Percentiles rank a stretch among this genome's conserved stretches.
phyloP scores from a whole-genome alignment of 2,113 vertebrate species.

The Oncorhynchus gorbuscha region DNA sequence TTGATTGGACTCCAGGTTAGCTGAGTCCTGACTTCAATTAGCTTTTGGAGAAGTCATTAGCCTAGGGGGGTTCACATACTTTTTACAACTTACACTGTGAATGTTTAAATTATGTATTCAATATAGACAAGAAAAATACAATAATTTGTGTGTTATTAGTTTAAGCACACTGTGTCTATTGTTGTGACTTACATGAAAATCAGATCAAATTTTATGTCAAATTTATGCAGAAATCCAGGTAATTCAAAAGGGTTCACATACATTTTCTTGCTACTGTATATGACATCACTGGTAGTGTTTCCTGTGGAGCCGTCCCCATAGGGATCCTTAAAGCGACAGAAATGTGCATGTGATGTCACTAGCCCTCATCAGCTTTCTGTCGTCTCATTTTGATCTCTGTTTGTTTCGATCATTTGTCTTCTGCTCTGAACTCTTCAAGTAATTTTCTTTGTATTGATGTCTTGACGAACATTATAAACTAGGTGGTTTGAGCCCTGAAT shows the following conservation, averaged over 20 bases:
- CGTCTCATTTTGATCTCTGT: conserved; percentile 26
- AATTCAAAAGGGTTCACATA: too few species aligned
- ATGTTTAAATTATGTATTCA: too few species aligned
- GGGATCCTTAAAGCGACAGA: conserved; percentile 37
- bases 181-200: background rate
- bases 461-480: conserved; percentile 52
- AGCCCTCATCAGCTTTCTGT: conserved; percentile 22
- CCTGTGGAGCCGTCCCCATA: conserved; percentile 57
- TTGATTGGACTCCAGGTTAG: too few species aligned
- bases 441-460: conserved; percentile 60
- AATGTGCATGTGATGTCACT: conserved; percentile 52
- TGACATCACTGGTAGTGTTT: conserved; percentile 56
- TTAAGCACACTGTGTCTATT: too few species aligned
- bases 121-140: too few species aligned
- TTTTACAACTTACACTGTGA: too few species aligned
- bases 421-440: conserved; percentile 31
- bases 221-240: too few species aligned
- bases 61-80: too few species aligned
- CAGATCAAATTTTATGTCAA: background rate
- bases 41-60: too few species aligned
- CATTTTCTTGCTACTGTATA: conserved; percentile 16
- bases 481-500: too few species aligned
- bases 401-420: conserved; percentile 57
- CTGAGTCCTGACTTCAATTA: too few species aligned
- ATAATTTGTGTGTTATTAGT: too few species aligned